Evolutionary conservation across 2,888 invertebrate genomes (phyloP), one percentile per base, ranked within the genome.

Genomic region (Apodemia zela): DNA sequence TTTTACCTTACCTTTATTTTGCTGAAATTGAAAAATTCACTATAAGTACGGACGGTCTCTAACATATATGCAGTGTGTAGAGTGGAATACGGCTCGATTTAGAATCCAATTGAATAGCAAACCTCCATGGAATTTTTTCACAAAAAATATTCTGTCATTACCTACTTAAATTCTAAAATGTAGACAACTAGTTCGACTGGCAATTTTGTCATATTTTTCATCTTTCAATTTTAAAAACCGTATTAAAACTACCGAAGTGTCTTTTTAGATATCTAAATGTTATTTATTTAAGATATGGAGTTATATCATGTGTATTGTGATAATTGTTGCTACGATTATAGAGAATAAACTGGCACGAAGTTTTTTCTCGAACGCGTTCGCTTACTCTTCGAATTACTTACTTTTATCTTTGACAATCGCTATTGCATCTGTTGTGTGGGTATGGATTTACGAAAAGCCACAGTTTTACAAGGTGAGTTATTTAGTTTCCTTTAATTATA

Each of bases 381-480:
- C 74, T 57, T 87, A 88, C 73, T 80, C 81, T 2, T 76, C 81
- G 10, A 81, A 73, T 65, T 87, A 87, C 72, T 76, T 88, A 71
- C 69, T 88, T 62, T 77, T 84, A 67, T 72, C 79, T 8, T 65
- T 87, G 62, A 71, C 77, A 15, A 64, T 87, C 47, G 71, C 81
- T 35, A 69, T 85, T 47, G 70, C 74, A 2, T 82, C 84, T 11
- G 68, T 85, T 67, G 60, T 86, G 49, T 73, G 79, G 60, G 66
- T 85, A 49, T 87, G 84, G 85, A 73, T 85, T 62, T 85, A 80
- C 61, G 87, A 87, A 72, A 85, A 80, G 68, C 82, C 85, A 25
- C 72, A 73, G 69, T 73, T 85, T 71, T 82, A 84, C 69, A 85
- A 87, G 83, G 87, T 86, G 72, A 25, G 65, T 59, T 42, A 35